Percentiles rank a stretch among this genome's conserved stretches.
These are phyloP conservation scores for Eupeodes luniger DNA, from an alignment of 2,888 invertebrate species.

Conservation along the genomic window DNA sequence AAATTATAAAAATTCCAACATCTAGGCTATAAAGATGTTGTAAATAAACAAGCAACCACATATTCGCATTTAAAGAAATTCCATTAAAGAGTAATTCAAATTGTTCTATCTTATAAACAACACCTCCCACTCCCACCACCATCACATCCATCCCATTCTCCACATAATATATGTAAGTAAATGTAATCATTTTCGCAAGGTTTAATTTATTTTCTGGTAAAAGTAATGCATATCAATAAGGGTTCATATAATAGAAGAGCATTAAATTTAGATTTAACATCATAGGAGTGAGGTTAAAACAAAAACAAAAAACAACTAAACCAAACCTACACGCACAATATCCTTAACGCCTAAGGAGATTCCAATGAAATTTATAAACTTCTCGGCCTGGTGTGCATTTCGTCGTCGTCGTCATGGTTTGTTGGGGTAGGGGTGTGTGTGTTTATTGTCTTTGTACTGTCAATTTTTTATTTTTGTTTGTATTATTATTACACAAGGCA, in stretches of 20 bases:
- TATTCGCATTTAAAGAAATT: too few relatives aligned
- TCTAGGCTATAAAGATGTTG: too few relatives aligned
- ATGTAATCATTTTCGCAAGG: constrained; percentile 8
- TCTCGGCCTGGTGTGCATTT: neutral
- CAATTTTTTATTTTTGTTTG: neutral
- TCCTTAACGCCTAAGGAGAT: neutral
- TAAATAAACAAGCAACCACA: too few relatives aligned
- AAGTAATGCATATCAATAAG: constrained; percentile 44
- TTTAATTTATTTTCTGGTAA: constrained; percentile 18
- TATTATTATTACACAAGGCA: neutral
- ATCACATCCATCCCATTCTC: neutral
- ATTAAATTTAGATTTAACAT: constrained; percentile 9
- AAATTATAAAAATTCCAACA: too few relatives aligned
- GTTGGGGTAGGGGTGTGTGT: neutral
- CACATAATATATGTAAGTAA: neutral
- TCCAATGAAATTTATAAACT: constrained; percentile 20
- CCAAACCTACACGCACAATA: neutral
- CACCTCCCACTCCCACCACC: too few relatives aligned
- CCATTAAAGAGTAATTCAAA: too few relatives aligned
- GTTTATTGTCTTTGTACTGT: constrained; percentile 15
- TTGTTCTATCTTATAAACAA: too few relatives aligned
- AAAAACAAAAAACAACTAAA: neutral
- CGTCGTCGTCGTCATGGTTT: neutral
- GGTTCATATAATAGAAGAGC: constrained; percentile 14
- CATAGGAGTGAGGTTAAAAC: constrained; percentile 10